A percentile compares a stretch with the other conserved stretches of the same genome.
Evolutionary conservation across 2,113 vertebrate species (phyloP).

Genomic region (Actenoides hombroni): DNA sequence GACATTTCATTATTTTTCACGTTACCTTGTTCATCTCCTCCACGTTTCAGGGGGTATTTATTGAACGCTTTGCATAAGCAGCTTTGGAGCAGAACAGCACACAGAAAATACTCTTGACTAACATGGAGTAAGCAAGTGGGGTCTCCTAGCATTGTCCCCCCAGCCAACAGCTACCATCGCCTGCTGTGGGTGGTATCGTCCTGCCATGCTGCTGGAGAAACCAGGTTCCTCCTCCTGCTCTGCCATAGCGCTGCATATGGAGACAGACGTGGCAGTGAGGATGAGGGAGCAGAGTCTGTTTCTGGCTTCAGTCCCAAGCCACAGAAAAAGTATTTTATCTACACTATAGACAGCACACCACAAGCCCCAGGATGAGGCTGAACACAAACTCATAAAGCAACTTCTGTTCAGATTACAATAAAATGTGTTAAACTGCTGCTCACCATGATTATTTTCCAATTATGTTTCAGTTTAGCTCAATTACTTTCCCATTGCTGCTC

Average conservation of each 20-base stretch:
- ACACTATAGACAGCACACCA: neutral
- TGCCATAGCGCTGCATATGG: rapidly evolving
- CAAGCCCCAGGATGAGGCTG: neutral
- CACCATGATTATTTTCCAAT: slow-evolving; percentile 71
- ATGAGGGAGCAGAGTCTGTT: neutral
- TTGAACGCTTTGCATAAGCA: slow-evolving; percentile 5
- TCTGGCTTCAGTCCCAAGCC: neutral
- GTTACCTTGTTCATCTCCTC: slow-evolving; percentile 29
- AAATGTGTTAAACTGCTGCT: slow-evolving; percentile 49
- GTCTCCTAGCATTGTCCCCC: neutral
- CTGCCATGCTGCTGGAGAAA: neutral
- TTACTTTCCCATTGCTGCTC: slow-evolving; percentile 76
- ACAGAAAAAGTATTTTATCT: neutral
- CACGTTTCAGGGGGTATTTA: neutral
- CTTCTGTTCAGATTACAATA: slow-evolving; percentile 57
- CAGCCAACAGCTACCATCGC: neutral
- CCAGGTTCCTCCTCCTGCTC: neutral
- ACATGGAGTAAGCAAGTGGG: neutral
- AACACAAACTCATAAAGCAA: slow-evolving; percentile 35
- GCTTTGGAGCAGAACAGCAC: neutral
- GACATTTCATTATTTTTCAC: slow-evolving; percentile 55
- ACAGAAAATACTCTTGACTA: neutral
- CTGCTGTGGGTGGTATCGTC: neutral
- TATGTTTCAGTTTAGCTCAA: slow-evolving; percentile 79
- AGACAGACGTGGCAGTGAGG: neutral